Evolutionary conservation across 2,113 vertebrate species (phyloP), one percentile per base, ranked within the genome.

Genomic region (Solenodon paradoxus): DNA sequence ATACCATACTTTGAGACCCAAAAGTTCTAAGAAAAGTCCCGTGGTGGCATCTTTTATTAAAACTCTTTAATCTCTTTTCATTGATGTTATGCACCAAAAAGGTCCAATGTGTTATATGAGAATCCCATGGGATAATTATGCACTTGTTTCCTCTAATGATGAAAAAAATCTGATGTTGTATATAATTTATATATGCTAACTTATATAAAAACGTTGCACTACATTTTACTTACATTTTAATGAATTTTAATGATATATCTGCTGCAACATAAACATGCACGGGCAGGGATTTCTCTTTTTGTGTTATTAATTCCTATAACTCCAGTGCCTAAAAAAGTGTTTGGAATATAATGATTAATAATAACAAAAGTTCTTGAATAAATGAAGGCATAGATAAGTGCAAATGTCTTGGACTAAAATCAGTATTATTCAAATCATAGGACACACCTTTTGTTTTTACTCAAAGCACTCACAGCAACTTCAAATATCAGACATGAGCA

Each of bases 231-330:
- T 85, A 57, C 26, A 47, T 57, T 71, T 71, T 49, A 49, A 30
- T 45, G 10, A 32, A 75, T 47, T 83, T 87, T 79, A 77, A 75
- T 95, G 72, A 80, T 57, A n/a, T 72, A 49, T 74, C 95, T 96
- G 11, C 9, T 26, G 74, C 22, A 68, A 75, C 1, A n/a, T 47
- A 78, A 87, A n/a, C 57, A 74, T 9, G 47, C 3, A 59, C 30
- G 2, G 8, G 24, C 6, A 85, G 24, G 6, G 3, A 53, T 75
- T 82, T 92, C 24, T 77, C 30, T 89, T 80, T 85, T 22, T 57
- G 9, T 64, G 12, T 80, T 89, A 9, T 88, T 79, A 71, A 86
- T 89, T 30, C 9, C 1, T 69, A 16, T 40, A 93, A 35, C 9
- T 22, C 0, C 19, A 63, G 1, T 84, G 20, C 7, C 26, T 82